Conservation (phyloP, 2,113 vertebrate species). For the Alexandromys fortis region DNA sequence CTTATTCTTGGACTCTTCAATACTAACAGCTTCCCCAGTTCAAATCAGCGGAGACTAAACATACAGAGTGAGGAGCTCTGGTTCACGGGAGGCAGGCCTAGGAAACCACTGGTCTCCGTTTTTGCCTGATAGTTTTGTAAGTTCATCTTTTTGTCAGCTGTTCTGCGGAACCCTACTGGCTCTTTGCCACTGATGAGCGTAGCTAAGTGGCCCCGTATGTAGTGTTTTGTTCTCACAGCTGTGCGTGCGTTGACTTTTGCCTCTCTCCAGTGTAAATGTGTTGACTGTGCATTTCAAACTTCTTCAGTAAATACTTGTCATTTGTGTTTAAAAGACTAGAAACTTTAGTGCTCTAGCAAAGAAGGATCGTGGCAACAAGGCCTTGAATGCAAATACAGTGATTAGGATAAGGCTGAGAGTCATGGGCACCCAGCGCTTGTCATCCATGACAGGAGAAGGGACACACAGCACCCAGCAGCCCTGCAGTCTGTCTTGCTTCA, state of each 20-base stretch:
- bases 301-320: not conserved
- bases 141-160: not conserved
- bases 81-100: rapidly evolving
- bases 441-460: not conserved
- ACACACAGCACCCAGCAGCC: not conserved
- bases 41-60: not conserved
- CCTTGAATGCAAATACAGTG: no score
- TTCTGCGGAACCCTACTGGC: not conserved
- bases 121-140: not conserved
- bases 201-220: not conserved
- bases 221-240: not conserved
- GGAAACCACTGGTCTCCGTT: not conserved
- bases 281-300: not conserved
- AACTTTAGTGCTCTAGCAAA: not conserved
- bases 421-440: not conserved
- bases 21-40: not conserved
- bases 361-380: not conserved
- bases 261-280: not conserved
- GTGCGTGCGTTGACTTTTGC: no score
- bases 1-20: no score
- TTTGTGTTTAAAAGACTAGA: not conserved
- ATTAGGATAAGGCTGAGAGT: rapidly evolving
- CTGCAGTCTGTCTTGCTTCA: slow-evolving; percentile 73
- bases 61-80: not conserved
- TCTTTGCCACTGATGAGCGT: not conserved